A percentile compares a stretch with the other conserved stretches of the same genome.
Evolutionary conservation across 2,888 invertebrate species (phyloP).

Genomic region (Habrosyne pyritoides): DNA sequence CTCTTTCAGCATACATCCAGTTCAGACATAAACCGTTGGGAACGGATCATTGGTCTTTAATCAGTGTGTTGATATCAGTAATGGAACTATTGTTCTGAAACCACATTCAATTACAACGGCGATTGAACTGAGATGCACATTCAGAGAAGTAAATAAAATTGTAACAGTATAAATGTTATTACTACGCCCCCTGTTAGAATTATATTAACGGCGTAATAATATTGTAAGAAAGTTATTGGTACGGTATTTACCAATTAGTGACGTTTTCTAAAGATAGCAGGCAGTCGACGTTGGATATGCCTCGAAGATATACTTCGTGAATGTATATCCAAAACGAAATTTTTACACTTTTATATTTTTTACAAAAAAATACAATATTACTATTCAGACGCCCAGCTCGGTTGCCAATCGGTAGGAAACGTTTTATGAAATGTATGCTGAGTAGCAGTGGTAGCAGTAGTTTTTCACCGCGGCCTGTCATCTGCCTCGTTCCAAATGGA

Average conservation of each 20-base stretch:
- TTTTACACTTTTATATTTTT: no score
- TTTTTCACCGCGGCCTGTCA: no score
- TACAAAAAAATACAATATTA: no score
- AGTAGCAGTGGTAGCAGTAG: no score
- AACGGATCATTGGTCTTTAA: conserved; percentile 42
- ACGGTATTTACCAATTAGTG: not conserved
- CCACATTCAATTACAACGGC: conserved; percentile 20
- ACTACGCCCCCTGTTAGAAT: not conserved
- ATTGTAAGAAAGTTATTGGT: not conserved
- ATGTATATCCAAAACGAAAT: no score
- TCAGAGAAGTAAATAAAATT: conserved; percentile 8
- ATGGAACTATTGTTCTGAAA: conserved; percentile 39
- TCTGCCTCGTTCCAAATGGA: no score
- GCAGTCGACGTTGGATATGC: no score
- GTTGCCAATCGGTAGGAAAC: no score
- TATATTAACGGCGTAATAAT: not conserved
- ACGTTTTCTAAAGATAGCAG: no score
- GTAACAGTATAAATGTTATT: not conserved
- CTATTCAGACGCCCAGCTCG: no score
- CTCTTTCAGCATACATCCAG: not conserved
- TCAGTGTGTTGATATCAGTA: conserved; percentile 34
- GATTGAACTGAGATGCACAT: not conserved
- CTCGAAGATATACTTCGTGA: no score
- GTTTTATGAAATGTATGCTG: no score
- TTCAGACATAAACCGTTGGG: conserved; percentile 18